phyloP scores from a whole-genome alignment of 2,888 invertebrate species.

The Paralinhomoeus sp. region DNA sequence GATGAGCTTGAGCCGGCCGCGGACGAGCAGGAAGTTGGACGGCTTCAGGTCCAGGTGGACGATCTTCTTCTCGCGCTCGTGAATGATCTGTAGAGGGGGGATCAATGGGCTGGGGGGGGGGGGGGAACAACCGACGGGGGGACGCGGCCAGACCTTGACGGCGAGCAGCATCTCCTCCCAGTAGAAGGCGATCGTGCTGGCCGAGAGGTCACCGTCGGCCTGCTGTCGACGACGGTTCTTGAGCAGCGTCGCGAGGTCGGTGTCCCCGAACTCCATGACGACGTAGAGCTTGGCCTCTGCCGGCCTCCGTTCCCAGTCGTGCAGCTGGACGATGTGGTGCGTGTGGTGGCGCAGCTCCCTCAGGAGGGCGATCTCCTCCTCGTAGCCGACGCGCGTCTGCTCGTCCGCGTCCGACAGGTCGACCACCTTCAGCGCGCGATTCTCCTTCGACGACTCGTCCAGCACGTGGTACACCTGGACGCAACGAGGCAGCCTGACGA shows the following conservation, averaged over 20 bases:
- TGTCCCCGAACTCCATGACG: constrained; percentile 76
- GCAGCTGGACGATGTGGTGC: constrained; percentile 55
- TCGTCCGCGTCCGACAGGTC: constrained; percentile 47
- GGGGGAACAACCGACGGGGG: too few relatives aligned
- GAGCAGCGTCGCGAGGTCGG: constrained; percentile 46
- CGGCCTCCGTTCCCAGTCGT: constrained; percentile 53
- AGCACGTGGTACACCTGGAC: constrained; percentile 37
- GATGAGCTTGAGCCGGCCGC: constrained; percentile 66
- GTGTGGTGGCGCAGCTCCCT: constrained; percentile 46
- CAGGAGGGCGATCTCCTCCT: constrained; percentile 66
- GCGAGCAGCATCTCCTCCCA: constrained; percentile 81
- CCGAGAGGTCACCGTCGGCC: constrained; percentile 33
- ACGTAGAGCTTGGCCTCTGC: constrained; percentile 46
- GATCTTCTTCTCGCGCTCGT: constrained; percentile 30
- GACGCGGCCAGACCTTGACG: constrained; percentile 40
- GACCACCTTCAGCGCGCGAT: constrained; percentile 59
- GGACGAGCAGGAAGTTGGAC: constrained; percentile 71
- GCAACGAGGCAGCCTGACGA: not conserved
- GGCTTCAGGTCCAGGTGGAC: constrained; percentile 92
- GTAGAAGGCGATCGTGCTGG: constrained; percentile 57
- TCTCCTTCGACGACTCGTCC: constrained; percentile 36
- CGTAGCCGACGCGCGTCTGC: constrained; percentile 46
- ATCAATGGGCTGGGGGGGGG: too few relatives aligned
- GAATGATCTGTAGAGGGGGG: not conserved
- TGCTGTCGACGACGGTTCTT: constrained; percentile 11